phyloP scores from a whole-genome alignment of 2,113 vertebrate genomes.

The Tinamus guttatus region DNA sequence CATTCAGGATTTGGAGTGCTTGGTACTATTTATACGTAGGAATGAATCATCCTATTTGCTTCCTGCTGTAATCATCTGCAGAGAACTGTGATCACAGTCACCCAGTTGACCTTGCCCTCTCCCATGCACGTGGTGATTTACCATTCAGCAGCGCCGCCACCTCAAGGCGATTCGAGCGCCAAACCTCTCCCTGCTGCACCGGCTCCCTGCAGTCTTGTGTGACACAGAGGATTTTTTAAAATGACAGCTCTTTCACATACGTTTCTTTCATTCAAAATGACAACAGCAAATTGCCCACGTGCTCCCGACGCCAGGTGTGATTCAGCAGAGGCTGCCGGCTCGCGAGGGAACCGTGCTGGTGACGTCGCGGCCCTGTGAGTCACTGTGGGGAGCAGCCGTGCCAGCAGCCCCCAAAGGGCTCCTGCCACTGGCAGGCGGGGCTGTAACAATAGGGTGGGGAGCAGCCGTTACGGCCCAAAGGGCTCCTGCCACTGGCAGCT shows the following conservation, averaged over 20 bases:
- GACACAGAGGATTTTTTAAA: not conserved
- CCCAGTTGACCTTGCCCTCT: not conserved
- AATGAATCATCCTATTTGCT: conserved; percentile 24
- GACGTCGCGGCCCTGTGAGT: too few relatives aligned
- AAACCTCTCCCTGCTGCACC: not conserved
- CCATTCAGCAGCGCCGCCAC: not conserved
- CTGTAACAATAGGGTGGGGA: too few relatives aligned
- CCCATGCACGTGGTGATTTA: not conserved
- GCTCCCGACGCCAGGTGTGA: conserved; percentile 23
- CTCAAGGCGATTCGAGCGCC: not conserved
- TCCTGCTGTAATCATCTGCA: not conserved
- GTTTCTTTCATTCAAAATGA: not conserved
- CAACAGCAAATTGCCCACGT: conserved; percentile 9
- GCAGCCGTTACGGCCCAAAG: too few relatives aligned
- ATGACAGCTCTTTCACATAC: not conserved
- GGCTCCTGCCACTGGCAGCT: not conserved
- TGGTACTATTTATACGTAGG: conserved; percentile 3
- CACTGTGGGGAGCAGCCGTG: too few relatives aligned
- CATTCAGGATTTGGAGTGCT: not conserved
- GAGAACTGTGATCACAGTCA: not conserved
- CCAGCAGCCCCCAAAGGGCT: too few relatives aligned
- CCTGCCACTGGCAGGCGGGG: too few relatives aligned
- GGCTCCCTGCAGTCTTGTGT: not conserved
- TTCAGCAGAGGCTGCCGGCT: conserved; percentile 18
- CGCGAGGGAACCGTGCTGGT: too few relatives aligned